phyloP scores from a whole-genome alignment of 2,797 vertebrate genomes.

The Spheniscus humboldti region DNA sequence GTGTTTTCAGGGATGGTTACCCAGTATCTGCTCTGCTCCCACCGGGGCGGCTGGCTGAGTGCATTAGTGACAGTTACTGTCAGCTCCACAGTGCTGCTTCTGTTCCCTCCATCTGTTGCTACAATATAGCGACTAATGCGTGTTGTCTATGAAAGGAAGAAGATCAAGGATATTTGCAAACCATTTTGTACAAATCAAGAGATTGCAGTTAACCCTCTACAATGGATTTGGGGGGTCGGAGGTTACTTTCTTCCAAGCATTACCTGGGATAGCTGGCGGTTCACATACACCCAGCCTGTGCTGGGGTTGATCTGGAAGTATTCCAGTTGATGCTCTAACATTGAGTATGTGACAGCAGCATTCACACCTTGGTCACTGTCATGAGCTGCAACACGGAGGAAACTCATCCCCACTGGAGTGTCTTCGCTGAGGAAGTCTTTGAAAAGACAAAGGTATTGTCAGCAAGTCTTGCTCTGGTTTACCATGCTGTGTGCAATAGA shows the following conservation, averaged over 20 bases:
- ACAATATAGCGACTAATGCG: constrained; percentile 78
- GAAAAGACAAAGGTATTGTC: not conserved
- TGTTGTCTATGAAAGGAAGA: constrained; percentile 62
- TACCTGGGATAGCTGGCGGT: constrained; percentile 83
- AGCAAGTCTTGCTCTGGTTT: not conserved
- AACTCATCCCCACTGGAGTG: constrained; percentile 84
- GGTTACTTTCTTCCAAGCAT: not conserved
- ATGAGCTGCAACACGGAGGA: constrained; percentile 82
- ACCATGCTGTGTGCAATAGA: not conserved
- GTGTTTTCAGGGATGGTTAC: constrained; percentile 86
- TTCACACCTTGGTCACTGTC: constrained; percentile 90
- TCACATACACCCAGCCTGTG: constrained; percentile 89
- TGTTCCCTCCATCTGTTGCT: constrained; percentile 85
- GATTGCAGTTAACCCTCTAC: not conserved
- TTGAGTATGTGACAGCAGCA: constrained; percentile 82
- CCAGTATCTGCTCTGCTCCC: constrained; percentile 83
- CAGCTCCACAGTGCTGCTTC: constrained; percentile 85
- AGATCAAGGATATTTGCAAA: not conserved
- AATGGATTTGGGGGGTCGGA: not conserved
- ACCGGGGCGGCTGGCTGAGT: constrained; percentile 84
- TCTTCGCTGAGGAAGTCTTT: constrained; percentile 87
- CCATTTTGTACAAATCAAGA: not conserved
- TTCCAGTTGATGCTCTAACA: constrained; percentile 77
- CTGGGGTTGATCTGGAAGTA: constrained; percentile 88
- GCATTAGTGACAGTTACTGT: constrained; percentile 82